phyloP scores from a whole-genome alignment of 2,797 vertebrate genomes.

The Stomatorhinus walkeri region DNA sequence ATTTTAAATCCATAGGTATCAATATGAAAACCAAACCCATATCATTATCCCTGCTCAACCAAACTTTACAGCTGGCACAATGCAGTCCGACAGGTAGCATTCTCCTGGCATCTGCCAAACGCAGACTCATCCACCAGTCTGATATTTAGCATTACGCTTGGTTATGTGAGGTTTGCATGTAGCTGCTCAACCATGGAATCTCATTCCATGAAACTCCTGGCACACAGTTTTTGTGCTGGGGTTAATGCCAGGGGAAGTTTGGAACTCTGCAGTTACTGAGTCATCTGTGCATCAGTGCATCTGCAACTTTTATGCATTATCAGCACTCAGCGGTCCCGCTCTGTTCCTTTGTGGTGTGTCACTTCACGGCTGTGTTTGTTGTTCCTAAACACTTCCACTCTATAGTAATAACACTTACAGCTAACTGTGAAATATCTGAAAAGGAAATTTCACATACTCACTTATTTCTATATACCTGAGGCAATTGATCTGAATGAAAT shows the following conservation, averaged over 20 bases:
- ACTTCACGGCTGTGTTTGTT: not conserved
- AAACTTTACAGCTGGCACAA: not conserved
- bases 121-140: not conserved
- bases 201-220: not conserved
- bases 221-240: not conserved
- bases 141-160: too few relatives aligned
- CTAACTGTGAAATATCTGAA: not conserved
- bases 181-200: not conserved
- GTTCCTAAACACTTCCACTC: not conserved
- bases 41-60: not conserved
- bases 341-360: not conserved
- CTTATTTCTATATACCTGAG: not conserved
- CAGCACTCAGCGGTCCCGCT: not conserved
- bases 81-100: not conserved
- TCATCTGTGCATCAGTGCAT: not conserved
- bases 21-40: not conserved
- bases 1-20: not conserved
- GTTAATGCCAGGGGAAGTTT: not conserved
- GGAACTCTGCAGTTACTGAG: not conserved
- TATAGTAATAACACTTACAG: not conserved
- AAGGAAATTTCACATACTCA: not conserved
- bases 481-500: not conserved
- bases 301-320: not conserved
- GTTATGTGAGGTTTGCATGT: too few relatives aligned
- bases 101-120: not conserved